Evolutionary conservation across 2,888 invertebrate genomes (phyloP), one percentile per base, ranked within the genome.

Genomic region (Polyploca ridens): DNA sequence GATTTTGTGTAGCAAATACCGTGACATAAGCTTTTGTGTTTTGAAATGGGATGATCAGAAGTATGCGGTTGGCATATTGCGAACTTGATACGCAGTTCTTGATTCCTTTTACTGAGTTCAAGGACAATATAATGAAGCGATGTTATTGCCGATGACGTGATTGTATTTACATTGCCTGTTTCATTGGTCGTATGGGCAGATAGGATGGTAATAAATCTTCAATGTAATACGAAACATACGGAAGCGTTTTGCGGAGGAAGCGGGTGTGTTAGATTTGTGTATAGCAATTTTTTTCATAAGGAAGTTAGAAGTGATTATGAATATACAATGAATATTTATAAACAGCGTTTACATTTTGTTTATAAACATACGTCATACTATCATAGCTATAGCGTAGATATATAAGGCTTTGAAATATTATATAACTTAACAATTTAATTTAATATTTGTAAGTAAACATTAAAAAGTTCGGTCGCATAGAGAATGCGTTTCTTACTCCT

Each of bases 21-120:
- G 33, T 68, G 68, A 67, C 61, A 71, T 67, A 66, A 69, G 54
- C 44, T 19, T 62, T 62, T 65, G 64, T 66, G 62, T 64, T 58
- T 62, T 35, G 64, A 49, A 11, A 38, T 49, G 35, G 65, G 63
- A 63, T 63, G 64, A 66, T 67, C 65, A 64, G 67, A 71, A 69
- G 72, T 72, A 72, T 75, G 73, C 66, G 67, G 72, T 73, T 70
- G 69, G 71, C 69, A 71, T 69, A 71, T 75, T 79, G 77, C 77
- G 72, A 78, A 77, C 76, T 76, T 75, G 74, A 81, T 79, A 78
- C 76, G 74, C 66, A 70, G 69, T 61, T 61, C 41, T 54, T 54
- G 54, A 54, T 61, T 61, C 71, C 67, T 71, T 72, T 70, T 71
- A 73, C 69, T 67, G 81, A 83, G 85, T 84, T 85, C 83, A 84